phyloP scores from a whole-genome alignment of 2,113 vertebrate genomes.

The Notothenia coriiceps region DNA sequence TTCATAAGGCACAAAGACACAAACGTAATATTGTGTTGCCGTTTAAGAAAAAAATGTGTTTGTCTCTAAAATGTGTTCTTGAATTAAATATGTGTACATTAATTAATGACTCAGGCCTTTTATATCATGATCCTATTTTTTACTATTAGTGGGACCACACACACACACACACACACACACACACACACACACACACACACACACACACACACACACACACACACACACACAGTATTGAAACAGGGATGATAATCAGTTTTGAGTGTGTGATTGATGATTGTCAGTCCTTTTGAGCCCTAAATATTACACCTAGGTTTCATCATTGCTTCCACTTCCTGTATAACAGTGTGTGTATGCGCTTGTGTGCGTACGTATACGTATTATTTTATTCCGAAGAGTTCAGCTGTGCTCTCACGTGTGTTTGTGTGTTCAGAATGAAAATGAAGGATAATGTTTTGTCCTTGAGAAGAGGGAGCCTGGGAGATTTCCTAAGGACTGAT shows the following conservation, averaged over 20 bases:
- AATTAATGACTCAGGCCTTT: constrained; percentile 1
- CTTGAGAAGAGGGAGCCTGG: constrained; percentile 27
- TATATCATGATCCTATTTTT: constrained; percentile 45
- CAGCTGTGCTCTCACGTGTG: no score
- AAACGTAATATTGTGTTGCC: not conserved
- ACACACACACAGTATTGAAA: constrained; percentile 1
- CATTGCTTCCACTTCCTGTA: constrained; percentile 69
- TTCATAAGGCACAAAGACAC: not conserved
- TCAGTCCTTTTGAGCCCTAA: constrained; percentile 47
- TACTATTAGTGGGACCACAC: constrained; percentile 9
- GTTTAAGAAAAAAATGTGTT: not conserved
- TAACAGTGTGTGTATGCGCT: not conserved
- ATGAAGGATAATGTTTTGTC: constrained; percentile 31
- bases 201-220: not conserved
- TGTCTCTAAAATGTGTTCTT: constrained; percentile 2
- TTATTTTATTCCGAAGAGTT: no score
- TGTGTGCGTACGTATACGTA: not conserved
- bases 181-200: not conserved
- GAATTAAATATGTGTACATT: not conserved
- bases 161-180: not conserved
- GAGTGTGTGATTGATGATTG: constrained; percentile 54
- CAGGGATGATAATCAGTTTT: constrained; percentile 18
- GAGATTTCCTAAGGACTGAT: constrained; percentile 50
- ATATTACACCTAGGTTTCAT: constrained; percentile 74
- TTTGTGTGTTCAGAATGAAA: constrained; percentile 18